Percentiles rank a stretch among this genome's conserved stretches.
Evolutionary conservation across 2,797 vertebrate species (phyloP).

Genomic region (Amblyopsis hoosieri): DNA sequence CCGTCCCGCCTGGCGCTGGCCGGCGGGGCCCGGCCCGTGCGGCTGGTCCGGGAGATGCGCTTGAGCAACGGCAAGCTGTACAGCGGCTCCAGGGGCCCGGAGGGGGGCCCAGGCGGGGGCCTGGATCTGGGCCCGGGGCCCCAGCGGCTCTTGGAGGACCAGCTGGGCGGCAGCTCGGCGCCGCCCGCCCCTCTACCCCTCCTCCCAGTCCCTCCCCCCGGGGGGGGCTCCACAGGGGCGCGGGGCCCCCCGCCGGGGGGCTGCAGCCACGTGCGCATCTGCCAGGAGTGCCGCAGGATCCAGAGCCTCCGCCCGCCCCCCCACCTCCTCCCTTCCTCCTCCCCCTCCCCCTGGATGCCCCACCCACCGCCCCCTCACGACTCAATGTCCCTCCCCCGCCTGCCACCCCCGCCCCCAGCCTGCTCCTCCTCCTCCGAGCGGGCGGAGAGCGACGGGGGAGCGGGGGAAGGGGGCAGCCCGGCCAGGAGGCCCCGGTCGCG

Average conservation of each 20-base stretch:
- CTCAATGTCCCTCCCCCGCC: conserved; percentile 73
- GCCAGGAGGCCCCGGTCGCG: conserved; percentile 52
- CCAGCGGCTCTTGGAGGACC: conserved; percentile 77
- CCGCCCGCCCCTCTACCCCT: conserved; percentile 33
- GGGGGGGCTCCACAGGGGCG: conserved; percentile 22
- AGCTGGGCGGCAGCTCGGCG: conserved; percentile 57
- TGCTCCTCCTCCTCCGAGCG: conserved; percentile 67
- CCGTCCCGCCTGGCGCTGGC: conserved; percentile 80
- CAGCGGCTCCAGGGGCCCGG: conserved; percentile 68
- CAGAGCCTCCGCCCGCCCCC: conserved; percentile 77
- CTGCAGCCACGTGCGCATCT: conserved; percentile 89
- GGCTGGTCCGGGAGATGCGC: conserved; percentile 86
- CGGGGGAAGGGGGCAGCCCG: conserved; percentile 54
- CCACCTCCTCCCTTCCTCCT: conserved; percentile 58
- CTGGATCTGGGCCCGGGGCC: conserved; percentile 68
- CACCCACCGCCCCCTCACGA: conserved; percentile 54
- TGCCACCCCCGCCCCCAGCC: conserved; percentile 68
- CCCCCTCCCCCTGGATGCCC: conserved; percentile 48
- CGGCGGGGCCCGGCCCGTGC: conserved; percentile 74
- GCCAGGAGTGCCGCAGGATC: conserved; percentile 89
- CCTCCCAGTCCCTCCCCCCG: conserved; percentile 44
- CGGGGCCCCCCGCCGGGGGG: conserved; percentile 72
- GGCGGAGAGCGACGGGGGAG: conserved; percentile 76
- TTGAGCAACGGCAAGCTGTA: conserved; percentile 91
- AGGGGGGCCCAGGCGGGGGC: conserved; percentile 9